phyloP scores from a whole-genome alignment of 1,140 invertebrate species.

The Anastrepha obliqua region DNA sequence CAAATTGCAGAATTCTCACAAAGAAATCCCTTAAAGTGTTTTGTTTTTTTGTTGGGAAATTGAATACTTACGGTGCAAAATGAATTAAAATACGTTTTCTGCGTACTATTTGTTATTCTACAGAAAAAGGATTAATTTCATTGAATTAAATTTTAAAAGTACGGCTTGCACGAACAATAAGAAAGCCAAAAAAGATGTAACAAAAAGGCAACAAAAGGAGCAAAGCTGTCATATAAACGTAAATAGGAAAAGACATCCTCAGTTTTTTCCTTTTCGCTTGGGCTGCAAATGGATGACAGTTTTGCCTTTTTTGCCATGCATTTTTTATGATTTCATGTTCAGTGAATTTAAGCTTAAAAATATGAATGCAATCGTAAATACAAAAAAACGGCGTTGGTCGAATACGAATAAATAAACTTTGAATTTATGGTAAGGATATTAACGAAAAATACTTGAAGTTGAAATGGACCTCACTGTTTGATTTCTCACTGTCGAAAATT shows the following conservation, averaged over 20 bases:
- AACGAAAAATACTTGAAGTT: too few species aligned
- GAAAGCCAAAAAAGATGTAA: not conserved
- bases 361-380: not conserved
- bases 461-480: too few species aligned
- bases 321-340: slow-evolving; percentile 32
- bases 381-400: not conserved
- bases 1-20: slow-evolving; percentile 29
- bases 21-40: slow-evolving; percentile 34
- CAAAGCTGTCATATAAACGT: not conserved
- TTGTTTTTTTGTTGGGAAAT: not conserved
- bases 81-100: slow-evolving; percentile 36
- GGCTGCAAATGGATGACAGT: not conserved
- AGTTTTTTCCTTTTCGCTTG: not conserved
- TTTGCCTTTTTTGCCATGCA: slow-evolving; percentile 4
- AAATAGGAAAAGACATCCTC: not conserved
- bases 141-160: slow-evolving; percentile 31
- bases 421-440: not conserved
- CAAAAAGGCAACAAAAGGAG: not conserved
- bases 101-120: slow-evolving; percentile 20
- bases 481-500: too few species aligned
- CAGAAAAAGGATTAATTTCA: slow-evolving; percentile 36
- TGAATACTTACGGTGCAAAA: slow-evolving; percentile 34
- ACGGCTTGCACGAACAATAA: not conserved
- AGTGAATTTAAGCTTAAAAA: slow-evolving; percentile 6
- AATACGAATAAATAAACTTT: not conserved